These are phyloP conservation scores for Holcopasites calliopsidis DNA, from an alignment of 1,140 invertebrate genomes.

Conservation along the genomic window DNA sequence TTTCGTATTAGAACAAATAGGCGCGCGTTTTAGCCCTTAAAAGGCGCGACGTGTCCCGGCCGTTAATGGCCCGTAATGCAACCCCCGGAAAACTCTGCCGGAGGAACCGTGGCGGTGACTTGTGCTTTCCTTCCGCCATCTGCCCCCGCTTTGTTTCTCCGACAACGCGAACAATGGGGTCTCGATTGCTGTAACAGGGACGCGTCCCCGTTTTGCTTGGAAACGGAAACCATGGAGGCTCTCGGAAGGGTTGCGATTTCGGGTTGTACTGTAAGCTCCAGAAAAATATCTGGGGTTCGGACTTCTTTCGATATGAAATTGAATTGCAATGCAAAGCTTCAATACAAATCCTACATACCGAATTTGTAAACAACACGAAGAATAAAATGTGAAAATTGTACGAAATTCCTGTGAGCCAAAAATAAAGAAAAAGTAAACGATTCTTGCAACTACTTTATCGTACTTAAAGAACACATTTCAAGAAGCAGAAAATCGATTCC, in stretches of 20 bases:
- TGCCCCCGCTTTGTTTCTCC: conserved; percentile 23
- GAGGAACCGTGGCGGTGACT: conserved; percentile 14
- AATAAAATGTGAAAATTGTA: no score
- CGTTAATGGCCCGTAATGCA: conserved; percentile 55
- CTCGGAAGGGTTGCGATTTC: no score
- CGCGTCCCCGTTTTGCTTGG: neutral
- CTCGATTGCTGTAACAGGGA: neutral
- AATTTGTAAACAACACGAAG: no score
- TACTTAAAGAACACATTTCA: no score
- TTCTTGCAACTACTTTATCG: no score
- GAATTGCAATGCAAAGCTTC: no score
- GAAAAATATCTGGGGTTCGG: no score
- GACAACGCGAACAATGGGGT: neutral
- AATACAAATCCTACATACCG: no score
- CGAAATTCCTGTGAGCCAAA: no score
- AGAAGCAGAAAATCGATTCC: neutral
- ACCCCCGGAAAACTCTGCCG: conserved; percentile 18
- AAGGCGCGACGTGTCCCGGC: conserved; percentile 45
- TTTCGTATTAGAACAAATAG: conserved; percentile 74
- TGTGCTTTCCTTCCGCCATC: conserved; percentile 27
- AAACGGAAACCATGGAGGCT: neutral
- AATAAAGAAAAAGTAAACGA: no score
- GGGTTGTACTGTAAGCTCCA: no score
- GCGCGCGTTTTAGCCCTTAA: conserved; percentile 52
- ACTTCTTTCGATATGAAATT: no score